Percentiles rank a stretch among this genome's conserved stretches.
Conservation (phyloP, 1,140 invertebrate species). For the Delia radicum region DNA sequence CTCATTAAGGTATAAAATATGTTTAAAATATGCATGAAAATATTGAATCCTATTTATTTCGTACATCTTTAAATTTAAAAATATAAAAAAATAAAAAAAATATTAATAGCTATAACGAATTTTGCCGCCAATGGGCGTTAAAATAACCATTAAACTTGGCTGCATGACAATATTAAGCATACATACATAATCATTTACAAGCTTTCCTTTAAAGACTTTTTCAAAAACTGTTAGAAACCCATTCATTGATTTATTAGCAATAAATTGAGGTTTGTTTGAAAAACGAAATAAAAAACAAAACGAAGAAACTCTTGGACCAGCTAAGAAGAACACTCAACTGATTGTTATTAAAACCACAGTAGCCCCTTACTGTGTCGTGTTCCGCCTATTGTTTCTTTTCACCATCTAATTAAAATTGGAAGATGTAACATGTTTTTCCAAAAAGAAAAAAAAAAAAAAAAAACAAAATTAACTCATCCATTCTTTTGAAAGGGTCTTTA, state of each 20-base stretch:
- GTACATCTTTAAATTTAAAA: neutral
- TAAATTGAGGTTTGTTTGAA: neutral
- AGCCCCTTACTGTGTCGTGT: slow-evolving; percentile 15
- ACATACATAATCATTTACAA: neutral
- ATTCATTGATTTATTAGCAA: slow-evolving; percentile 1
- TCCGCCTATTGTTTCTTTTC: slow-evolving; percentile 20
- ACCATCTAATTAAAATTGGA: neutral
- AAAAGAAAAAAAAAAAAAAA: no score
- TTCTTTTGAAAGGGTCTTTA: neutral
- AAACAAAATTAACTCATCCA: slow-evolving; percentile 9
- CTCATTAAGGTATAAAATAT: slow-evolving; percentile 14
- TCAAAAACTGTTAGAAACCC: slow-evolving; percentile 1
- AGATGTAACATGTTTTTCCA: no score
- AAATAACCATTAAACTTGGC: slow-evolving; percentile 1
- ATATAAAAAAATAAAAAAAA: neutral
- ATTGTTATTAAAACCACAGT: neutral
- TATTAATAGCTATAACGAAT: slow-evolving; percentile 15
- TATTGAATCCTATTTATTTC: neutral
- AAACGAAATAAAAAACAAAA: neutral
- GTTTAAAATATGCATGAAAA: neutral
- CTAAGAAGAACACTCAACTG: no score
- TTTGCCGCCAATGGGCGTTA: slow-evolving; percentile 20
- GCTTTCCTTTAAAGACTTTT: no score
- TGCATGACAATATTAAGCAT: neutral
- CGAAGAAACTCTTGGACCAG: neutral